A percentile compares a stretch with the other conserved stretches of the same genome.
These are phyloP conservation scores for Hemistola chrysoprasaria DNA, from an alignment of 2,888 invertebrate genomes.

Conservation along the genomic window DNA sequence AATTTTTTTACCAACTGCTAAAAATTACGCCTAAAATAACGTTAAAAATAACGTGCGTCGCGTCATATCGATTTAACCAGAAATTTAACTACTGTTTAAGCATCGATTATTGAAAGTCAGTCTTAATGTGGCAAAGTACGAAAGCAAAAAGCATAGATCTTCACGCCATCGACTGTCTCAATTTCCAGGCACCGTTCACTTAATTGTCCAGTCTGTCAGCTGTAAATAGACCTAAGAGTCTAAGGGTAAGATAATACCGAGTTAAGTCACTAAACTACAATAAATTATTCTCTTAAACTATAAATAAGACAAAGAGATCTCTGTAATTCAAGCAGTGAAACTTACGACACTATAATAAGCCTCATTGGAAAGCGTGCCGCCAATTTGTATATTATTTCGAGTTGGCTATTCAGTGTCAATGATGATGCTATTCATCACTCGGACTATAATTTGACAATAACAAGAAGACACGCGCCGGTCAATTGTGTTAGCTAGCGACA, in stretches of 20 bases:
- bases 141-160: too few relatives aligned
- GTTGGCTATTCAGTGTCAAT: conserved; percentile 34
- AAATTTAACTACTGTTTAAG: too few relatives aligned
- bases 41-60: too few relatives aligned
- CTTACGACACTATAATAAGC: conserved; percentile 16
- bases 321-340: conserved; percentile 5
- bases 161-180: background rate
- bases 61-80: too few relatives aligned
- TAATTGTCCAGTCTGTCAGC: conserved; percentile 34
- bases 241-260: too few relatives aligned
- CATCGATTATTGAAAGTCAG: too few relatives aligned
- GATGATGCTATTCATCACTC: conserved; percentile 54
- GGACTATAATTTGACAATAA: conserved; percentile 53
- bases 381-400: conserved; percentile 24
- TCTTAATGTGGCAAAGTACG: too few relatives aligned
- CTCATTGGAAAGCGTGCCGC: conserved; percentile 29
- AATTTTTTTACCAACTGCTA: too few relatives aligned
- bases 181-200: conserved; percentile 43
- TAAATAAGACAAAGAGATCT: background rate
- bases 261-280: background rate
- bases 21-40: too few relatives aligned
- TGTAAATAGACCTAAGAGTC: background rate
- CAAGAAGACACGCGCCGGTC: conserved; percentile 54
- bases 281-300: background rate
- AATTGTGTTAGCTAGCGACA: conserved; percentile 44